Base-by-base conservation (phyloP, 2,888 invertebrate species). In the Drosophila fulvimacula region DNA sequence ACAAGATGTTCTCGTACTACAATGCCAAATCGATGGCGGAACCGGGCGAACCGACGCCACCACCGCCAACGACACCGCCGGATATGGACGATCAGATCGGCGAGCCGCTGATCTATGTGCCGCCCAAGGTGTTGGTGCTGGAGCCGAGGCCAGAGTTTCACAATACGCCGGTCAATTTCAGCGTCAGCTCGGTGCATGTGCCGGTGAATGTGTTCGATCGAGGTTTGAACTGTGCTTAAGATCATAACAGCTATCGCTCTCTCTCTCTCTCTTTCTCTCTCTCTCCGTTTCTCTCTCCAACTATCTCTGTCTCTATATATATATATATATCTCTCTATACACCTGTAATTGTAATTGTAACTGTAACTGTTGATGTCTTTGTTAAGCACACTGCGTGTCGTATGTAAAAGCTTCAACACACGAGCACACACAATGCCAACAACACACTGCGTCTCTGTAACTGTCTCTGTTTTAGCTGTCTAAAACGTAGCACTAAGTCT, bases 191-290 rank as follows among this genome's bases (percentile, higher is more conserved):
- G 73, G 97, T 98, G 44, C 98, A 98, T 92, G 97, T 99, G 52
- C 98, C 99, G 36, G 98, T 98, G 71, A 98, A 98, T 93, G 98
- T 99, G 66, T 98, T 96, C 92, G 97, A 98, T 90, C 94, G 96
- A 94, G 96, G 96, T 96, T 93, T 93, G 93, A 92, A 77, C 57
- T 77, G 49, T 36, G 42, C 36, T 56, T 44, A 51, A 21, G 24
- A 51, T 42, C 15, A 27, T 38, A 67, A 73, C 48, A 55, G 0
- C n/a, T 58, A 55, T 58, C 46, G 63, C 60, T 77, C 79, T 70
- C 68, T 81, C 61, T 49, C 60, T 64, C 42, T 65, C 36, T 65
- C 44, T 65, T 17, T 66, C n/a, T 51, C 19, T 68, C 36, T 30
- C 27, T 30, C 19, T 68, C 39, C 41, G n/a, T 44, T 10, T 49